Base-by-base conservation (phyloP, 2,888 invertebrate species). In the Cheilosia pagana region DNA sequence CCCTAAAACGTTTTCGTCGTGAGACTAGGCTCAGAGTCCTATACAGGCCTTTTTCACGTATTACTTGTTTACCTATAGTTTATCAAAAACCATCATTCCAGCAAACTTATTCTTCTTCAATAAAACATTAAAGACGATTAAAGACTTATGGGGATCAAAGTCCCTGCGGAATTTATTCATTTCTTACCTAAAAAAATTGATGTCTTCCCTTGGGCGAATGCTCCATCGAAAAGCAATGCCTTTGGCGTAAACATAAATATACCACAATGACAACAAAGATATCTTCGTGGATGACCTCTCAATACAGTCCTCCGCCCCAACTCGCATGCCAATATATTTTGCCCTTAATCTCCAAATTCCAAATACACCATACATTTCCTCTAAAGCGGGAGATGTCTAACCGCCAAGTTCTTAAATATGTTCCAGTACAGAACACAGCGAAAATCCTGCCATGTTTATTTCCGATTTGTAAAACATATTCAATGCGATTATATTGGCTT, bases 391-490 rank as follows among this genome's bases (percentile, higher is more conserved):
- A 6, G 43, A 52, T 45, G 59, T 52, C 43, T 68, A 68, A 60
- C 16, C 31, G 28, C 23, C 43, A 31, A 68, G 59, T 25, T 52
- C 60, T 57, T 52, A 60, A 67, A 76, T 76, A 67, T 67, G 52
- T 43, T 68, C 60, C 23, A 72, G 53, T 72, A 63, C 53, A 62
- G 68, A 76, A 52, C 57, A 52, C 67, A 60, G 41, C 59, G 67
- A 59, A 75, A 76, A 76, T 67, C 75, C 75, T 43, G 28, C 67
- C 52, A 59, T 60, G 63, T 76, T 76, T 67, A 76, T 67, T 67
- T 76, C 75, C 75, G 75, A 76, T 76, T 76, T 76, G 75, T 67
- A 76, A 76, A 76, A 76, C 75, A 67, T 67, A 76, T 76, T 76
- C 67, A 48, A 53, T 55, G 70, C 57, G 77, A 70, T 77, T 70